Conservation (phyloP, 2,797 vertebrate species). For the Peromyscus nudipes region DNA sequence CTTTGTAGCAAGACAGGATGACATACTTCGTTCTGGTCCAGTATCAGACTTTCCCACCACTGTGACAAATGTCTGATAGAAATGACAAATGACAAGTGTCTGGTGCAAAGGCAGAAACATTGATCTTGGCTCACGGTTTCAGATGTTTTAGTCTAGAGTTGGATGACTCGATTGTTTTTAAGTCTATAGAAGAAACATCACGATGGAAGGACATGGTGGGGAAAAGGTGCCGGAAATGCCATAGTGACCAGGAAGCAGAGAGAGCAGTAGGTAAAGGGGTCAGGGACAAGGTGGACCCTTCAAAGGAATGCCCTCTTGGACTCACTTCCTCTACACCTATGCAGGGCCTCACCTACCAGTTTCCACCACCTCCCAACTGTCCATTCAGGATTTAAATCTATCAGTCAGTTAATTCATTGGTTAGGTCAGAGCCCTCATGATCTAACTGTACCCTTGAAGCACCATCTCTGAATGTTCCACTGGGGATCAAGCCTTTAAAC, state of each 20-base stretch:
- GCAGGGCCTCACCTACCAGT: no score
- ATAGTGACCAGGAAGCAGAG: not conserved
- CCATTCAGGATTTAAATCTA: not conserved
- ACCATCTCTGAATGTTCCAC: not conserved
- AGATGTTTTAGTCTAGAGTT: not conserved
- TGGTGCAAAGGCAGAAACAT: not conserved
- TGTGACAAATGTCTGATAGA: not conserved
- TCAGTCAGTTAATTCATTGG: not conserved
- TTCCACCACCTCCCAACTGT: not conserved
- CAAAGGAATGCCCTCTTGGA: not conserved
- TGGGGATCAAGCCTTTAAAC: not conserved
- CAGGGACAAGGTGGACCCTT: not conserved
- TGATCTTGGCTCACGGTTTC: not conserved
- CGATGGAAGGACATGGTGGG: not conserved
- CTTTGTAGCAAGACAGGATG: not conserved
- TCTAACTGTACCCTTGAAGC: no score
- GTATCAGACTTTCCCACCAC: not conserved
- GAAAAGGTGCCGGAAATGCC: not conserved
- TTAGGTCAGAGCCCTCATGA: not conserved
- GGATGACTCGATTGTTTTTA: not conserved
- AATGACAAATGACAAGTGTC: not conserved
- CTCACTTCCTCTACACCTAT: not conserved
- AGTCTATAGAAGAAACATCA: not conserved
- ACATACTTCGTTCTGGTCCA: constrained; percentile 9
- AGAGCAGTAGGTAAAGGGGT: not conserved